Evolutionary conservation across 2,888 invertebrate genomes (phyloP).

Genomic region (Molorchus minor): DNA sequence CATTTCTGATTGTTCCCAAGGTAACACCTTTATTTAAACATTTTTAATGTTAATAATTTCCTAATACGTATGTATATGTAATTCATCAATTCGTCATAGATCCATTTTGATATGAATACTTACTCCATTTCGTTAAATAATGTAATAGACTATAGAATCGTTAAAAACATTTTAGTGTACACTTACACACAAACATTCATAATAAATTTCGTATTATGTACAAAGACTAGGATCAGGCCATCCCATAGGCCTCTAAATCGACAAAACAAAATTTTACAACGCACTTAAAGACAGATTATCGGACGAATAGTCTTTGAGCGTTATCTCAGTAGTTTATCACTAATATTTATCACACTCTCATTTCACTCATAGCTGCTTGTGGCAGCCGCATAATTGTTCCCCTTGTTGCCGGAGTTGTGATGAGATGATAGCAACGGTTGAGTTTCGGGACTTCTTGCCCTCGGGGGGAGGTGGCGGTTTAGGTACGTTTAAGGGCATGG

Average conservation of each 20-base stretch:
- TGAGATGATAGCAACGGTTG: constrained; percentile 65
- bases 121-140: constrained; percentile 23
- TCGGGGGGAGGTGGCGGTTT: constrained; percentile 68
- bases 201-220: constrained; percentile 49
- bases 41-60: too few relatives aligned
- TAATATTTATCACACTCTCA: constrained; percentile 81
- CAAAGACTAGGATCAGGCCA: constrained; percentile 45
- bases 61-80: too few relatives aligned
- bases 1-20: too few relatives aligned
- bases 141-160: constrained; percentile 9
- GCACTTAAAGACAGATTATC: constrained; percentile 38
- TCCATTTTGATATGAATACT: not conserved
- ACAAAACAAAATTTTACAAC: constrained; percentile 31
- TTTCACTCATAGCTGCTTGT: constrained; percentile 87
- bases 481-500: constrained; percentile 67
- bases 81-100: too few relatives aligned
- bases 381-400: constrained; percentile 74
- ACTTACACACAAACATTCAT: constrained; percentile 55
- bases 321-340: constrained; percentile 27
- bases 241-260: constrained; percentile 43
- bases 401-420: constrained; percentile 61
- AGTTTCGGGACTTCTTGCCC: constrained; percentile 67
- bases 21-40: too few relatives aligned
- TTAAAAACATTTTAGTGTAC: constrained; percentile 33
- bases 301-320: constrained; percentile 51